phyloP scores from a whole-genome alignment of 2,888 invertebrate genomes.

The Drosophila gaucha region DNA sequence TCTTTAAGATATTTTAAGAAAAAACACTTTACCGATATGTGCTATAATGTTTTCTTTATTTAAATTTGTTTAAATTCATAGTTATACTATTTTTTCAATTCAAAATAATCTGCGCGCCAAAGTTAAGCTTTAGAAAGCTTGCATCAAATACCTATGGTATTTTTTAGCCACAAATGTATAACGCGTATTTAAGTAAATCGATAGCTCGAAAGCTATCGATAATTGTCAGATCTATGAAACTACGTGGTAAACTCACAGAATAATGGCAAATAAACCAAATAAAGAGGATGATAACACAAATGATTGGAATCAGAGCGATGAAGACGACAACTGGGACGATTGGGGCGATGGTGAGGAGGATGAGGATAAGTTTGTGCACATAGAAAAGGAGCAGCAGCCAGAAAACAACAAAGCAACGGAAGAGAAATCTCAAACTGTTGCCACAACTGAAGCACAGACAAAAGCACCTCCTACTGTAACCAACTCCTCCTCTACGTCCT shows the following conservation, averaged over 20 bases:
- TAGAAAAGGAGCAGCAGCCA: conserved; percentile 36
- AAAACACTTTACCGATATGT: too few relatives aligned
- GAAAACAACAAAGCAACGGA: conserved; percentile 28
- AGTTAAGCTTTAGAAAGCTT: background rate
- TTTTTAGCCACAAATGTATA: conserved; percentile 9
- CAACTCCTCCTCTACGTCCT: conserved; percentile 25
- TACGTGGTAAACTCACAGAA: conserved; percentile 48
- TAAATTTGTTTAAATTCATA: too few relatives aligned
- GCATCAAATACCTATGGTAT: conserved; percentile 10
- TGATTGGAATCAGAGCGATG: conserved; percentile 76
- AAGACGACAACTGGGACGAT: conserved; percentile 81
- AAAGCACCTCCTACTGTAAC: conserved; percentile 3
- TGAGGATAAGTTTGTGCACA: conserved; percentile 67
- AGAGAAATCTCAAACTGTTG: background rate
- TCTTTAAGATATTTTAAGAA: too few relatives aligned
- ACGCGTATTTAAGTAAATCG: conserved; percentile 19
- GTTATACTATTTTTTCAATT: too few relatives aligned
- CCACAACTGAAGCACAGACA: conserved; percentile 1
- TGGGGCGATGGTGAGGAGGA: conserved; percentile 81
- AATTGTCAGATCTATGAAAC: conserved; percentile 21
- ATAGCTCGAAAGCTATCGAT: conserved; percentile 14
- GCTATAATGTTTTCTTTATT: too few relatives aligned
- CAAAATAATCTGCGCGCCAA: conserved; percentile 1
- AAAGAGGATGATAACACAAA: conserved; percentile 37
- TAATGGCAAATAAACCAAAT: conserved; percentile 58